These are phyloP conservation scores for Mythimna loreyi DNA, from an alignment of 2,888 invertebrate genomes.

Conservation along the genomic window DNA sequence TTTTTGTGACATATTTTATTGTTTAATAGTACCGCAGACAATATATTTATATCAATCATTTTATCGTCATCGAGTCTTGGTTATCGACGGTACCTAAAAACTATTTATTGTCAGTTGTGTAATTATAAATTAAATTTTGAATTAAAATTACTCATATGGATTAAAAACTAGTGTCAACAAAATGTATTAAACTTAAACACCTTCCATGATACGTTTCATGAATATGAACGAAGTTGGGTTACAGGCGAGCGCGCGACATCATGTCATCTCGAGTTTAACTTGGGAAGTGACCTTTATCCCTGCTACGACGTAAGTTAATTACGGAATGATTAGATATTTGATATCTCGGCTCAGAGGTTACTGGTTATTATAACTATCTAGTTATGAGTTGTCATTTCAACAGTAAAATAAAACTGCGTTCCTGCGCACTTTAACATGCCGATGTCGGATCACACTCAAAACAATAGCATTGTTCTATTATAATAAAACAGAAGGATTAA, in stretches of 20 bases:
- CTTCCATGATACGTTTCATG: conserved; percentile 20
- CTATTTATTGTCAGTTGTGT: conserved; percentile 11
- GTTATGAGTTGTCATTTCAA: conserved; percentile 39
- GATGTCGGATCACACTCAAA: conserved; percentile 29
- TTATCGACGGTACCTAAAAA: conserved; percentile 43
- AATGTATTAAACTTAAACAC: conserved; percentile 22
- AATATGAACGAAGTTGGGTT: conserved; percentile 31
- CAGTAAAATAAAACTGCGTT: conserved; percentile 41
- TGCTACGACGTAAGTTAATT: conserved; percentile 43
- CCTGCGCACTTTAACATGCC: conserved; percentile 39
- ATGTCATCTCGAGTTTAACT: conserved; percentile 38
- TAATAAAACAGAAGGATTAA: conserved; percentile 35
- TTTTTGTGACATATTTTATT: conserved; percentile 50
- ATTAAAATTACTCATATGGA: background rate
- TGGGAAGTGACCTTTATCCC: conserved; percentile 54
- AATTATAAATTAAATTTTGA: conserved; percentile 15
- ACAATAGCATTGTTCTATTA: conserved; percentile 60
- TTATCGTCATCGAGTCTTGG: conserved; percentile 27
- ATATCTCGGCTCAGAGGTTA: conserved; percentile 58
- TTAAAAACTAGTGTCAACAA: conserved; percentile 12
- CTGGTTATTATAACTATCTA: conserved; percentile 37
- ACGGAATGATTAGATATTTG: conserved; percentile 54
- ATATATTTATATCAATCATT: conserved; percentile 26
- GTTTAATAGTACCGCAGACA: conserved; percentile 31
- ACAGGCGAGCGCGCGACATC: conserved; percentile 23